phyloP scores from a whole-genome alignment of 2,113 vertebrate genomes.

The Neogale vison region DNA sequence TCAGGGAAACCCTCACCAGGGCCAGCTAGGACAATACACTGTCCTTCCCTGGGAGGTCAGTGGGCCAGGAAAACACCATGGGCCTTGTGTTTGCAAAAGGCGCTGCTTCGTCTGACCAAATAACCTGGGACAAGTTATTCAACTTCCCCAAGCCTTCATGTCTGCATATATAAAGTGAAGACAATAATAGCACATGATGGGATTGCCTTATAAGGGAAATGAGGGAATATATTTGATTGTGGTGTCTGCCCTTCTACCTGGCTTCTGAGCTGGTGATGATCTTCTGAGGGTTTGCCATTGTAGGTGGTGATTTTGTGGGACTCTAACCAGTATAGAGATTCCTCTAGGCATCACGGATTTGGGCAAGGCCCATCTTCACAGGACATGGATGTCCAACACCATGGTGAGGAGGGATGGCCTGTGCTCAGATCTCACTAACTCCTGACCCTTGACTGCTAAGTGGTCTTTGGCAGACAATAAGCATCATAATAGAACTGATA shows the following conservation, averaged over 20 bases:
- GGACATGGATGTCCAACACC: neutral
- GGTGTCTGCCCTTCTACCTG: neutral
- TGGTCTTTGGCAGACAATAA: neutral
- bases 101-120: neutral
- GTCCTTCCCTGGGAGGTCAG: neutral
- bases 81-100: neutral
- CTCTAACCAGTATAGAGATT: neutral
- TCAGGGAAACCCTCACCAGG: neutral
- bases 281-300: neutral
- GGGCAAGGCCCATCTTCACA: accelerated
- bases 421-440: neutral
- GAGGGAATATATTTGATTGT: neutral
- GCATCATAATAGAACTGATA: neutral
- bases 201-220: neutral
- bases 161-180: neutral
- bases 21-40: too few relatives aligned
- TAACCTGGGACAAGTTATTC: neutral
- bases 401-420: neutral
- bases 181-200: neutral
- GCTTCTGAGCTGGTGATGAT: neutral
- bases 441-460: neutral
- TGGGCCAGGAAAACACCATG: neutral
- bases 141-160: neutral
- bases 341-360: neutral
- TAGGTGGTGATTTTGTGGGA: too few relatives aligned